phyloP scores from a whole-genome alignment of 2,113 vertebrate species.

The Turnix velox region DNA sequence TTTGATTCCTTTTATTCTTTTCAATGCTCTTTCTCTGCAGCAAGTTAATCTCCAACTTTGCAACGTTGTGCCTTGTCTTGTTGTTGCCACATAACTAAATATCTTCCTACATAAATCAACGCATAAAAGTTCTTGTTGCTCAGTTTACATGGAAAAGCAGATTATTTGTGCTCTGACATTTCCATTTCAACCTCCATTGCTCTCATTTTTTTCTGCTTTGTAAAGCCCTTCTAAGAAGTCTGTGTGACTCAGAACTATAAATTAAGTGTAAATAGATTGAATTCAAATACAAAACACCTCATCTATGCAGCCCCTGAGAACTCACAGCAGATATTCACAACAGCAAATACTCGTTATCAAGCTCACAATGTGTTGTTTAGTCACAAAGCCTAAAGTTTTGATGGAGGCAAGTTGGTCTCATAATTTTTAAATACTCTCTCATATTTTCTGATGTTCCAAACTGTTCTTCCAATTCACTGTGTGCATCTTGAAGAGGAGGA shows the following conservation, averaged over 20 bases:
- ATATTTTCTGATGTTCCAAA: slow-evolving; percentile 18
- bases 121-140: not conserved
- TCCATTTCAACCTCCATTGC: not conserved
- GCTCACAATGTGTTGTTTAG: slow-evolving; percentile 26
- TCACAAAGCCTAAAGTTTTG: slow-evolving; percentile 50
- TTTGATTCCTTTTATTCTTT: not conserved
- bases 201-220: not conserved
- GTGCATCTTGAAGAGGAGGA: not conserved
- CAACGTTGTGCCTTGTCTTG: not conserved
- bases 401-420: slow-evolving; percentile 12
- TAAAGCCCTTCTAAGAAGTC: not conserved
- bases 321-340: slow-evolving; percentile 34
- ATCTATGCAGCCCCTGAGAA: slow-evolving; percentile 45
- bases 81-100: not conserved
- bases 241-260: not conserved
- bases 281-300: slow-evolving; percentile 29
- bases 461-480: not conserved
- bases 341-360: slow-evolving; percentile 40
- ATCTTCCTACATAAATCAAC: not conserved
- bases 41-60: not conserved
- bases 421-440: slow-evolving; percentile 43
- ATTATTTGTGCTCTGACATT: not conserved
- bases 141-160: not conserved
- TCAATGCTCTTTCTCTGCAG: not conserved
- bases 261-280: not conserved